Evolutionary conservation across 2,797 vertebrate genomes (phyloP), one percentile per base, ranked within the genome.

Genomic region (Dendrocincla tyrannina): DNA sequence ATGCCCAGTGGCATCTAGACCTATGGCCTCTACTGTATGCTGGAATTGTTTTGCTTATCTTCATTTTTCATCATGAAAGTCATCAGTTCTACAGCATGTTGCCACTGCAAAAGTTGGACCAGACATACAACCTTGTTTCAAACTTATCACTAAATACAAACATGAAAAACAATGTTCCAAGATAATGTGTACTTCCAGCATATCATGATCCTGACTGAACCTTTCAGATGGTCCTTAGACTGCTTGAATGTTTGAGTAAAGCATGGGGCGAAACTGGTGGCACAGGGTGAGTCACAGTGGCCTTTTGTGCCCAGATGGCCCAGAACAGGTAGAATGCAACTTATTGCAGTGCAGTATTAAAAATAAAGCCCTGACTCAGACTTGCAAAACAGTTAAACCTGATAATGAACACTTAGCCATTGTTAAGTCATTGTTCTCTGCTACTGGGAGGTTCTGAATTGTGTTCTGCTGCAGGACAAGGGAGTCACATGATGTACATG

Each of bases 1-100:
- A 44, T 44, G 46, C 23, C 56, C 23, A 41, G 24, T n/a, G n/a
- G n/a, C n/a, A n/a, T n/a, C n/a, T 41, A 79, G 33, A 64, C 17
- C 41, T 46, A 23, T 17, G 42, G 33, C 32, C 17, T 72, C 72
- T 42, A 8, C 28, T n/a, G 4, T 46, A 22, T 0, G 0, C 14
- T 68, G 63, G 12, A 56, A 17, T 37, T 67, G 24, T 70, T 78
- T 47, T 70, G 24, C 35, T 60, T 77, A 35, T 39, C 33, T 70
- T 37, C n/a, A 32, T 22, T 87, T 81, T 75, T 63, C 46, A 56
- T 62, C 16, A 12, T 16, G 25, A 32, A 92, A 78, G 9, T 22
- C 20, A 33, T 27, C 1, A 0, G 59, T 39, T 56, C 56, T 69
- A 37, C 18, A 70, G 47, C 52, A n/a, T 17, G 14, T 30, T 33